Evolutionary conservation across 2,113 vertebrate genomes (phyloP), one percentile per base, ranked within the genome.

Genomic region (Ascaphus truei): DNA sequence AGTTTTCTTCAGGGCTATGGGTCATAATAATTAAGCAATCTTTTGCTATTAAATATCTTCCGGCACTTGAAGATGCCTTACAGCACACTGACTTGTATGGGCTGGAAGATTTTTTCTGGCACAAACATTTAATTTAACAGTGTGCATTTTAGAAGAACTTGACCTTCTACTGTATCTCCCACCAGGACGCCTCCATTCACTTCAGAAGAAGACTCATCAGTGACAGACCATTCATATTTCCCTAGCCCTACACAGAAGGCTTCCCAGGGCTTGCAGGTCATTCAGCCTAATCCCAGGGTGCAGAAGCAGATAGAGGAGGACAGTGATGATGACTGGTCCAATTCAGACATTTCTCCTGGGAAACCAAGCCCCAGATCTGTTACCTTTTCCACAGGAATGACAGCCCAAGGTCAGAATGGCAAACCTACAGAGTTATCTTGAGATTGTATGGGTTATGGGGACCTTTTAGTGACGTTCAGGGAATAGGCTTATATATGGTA

Each of bases 301-400:
- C 22, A 5, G 47, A 45, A 16, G 0, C 15, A 34, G 1, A 11
- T 26, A 6, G 2, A 12, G 9, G 27, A 30, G 1, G 48, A 71
- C 6, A 72, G 29, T 1, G 37, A 59, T 45, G 79, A 78, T 0
- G 41, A 77, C 9, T 76, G 73, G 73, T 84, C 77, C 3, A 86
- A 88, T 34, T 72, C 65, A 0, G 82, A 87, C 7, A 68, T n/a
- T 0, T 81, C 80, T 0, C 76, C 82, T 15, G 81, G 25, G 34
- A 75, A 27, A 0, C 12, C 31, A 18, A 55, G 16, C 18, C 75
- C 41, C 39, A 55, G 67, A 52, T 29, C 63, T 56, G 75, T 57
- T 0, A 2, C 22, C 65, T 45, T 27, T 22, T 41, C 74, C 6
- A 58, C 27, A 7, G 20, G 9, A 29, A 50, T 41, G 31, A 5